Conservation (phyloP, 2,888 invertebrate species). For the Philopedon plagiatum region DNA sequence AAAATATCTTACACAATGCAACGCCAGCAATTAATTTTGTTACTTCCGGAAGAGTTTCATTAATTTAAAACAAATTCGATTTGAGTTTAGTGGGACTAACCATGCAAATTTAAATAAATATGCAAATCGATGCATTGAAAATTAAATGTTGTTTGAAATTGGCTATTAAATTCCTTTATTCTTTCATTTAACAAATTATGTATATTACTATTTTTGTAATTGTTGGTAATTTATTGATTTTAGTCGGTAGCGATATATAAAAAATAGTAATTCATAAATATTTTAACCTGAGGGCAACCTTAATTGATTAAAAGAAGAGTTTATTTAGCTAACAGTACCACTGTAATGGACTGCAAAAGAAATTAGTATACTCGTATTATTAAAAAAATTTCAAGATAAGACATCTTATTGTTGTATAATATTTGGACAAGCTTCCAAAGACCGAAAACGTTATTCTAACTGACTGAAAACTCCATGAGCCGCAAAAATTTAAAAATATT, state of each 20-base stretch:
- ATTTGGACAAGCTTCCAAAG: too few species aligned
- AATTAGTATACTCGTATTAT: too few species aligned
- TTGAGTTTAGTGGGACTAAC: not conserved
- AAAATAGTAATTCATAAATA: not conserved
- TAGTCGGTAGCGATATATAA: not conserved
- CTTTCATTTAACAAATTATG: not conserved
- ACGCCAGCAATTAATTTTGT: not conserved
- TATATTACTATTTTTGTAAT: conserved; percentile 5
- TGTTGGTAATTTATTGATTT: not conserved
- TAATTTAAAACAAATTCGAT: not conserved
- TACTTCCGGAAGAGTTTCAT: not conserved
- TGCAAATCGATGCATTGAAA: not conserved
- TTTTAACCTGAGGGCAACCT: too few species aligned
- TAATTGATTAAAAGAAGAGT: too few species aligned
- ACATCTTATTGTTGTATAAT: too few species aligned
- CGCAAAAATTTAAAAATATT: too few species aligned
- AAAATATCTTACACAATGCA: not conserved
- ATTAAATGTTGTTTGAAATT: not conserved
- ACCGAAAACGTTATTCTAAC: too few species aligned
- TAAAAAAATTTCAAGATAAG: too few species aligned
- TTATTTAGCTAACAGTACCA: too few species aligned
- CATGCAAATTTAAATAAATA: not conserved
- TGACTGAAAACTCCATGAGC: too few species aligned
- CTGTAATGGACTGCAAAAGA: too few species aligned
- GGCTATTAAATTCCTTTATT: not conserved